Base-by-base conservation (phyloP, 2,113 vertebrate genomes). In the Dissostichus mawsoni region DNA sequence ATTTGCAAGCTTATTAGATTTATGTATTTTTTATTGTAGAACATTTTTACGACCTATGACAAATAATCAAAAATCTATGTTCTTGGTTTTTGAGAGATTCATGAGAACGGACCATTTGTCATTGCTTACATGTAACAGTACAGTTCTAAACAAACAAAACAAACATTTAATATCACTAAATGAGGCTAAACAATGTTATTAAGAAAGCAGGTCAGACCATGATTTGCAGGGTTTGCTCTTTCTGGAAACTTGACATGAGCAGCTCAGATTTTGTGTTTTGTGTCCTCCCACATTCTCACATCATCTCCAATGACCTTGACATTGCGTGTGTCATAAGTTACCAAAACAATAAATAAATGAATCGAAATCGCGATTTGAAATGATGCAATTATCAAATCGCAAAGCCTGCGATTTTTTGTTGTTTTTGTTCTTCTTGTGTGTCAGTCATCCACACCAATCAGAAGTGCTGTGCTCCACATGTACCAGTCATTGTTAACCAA, bases 321-420 rank as follows among this genome's bases (percentile, higher is more conserved):
- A 0, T 23, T 66, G 67, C 53, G 66, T 82, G 8, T 82, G 8
- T 79, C 50, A 61, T 33, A 53, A n/a, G 13, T 55, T n/a, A n/a
- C 53, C 48, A 62, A 61, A 72, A 58, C 33, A 25, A 23, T 25
- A 3, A 25, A 25, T 25, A 25, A 25, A 25, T 25, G 2, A 2
- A 25, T 25, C 2, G 2, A 25, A 25, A 25, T 25, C 25, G 2
- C 25, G 25, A 25, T 25, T 25, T 25, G 25, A 25, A 25, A 25
- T 25, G 25, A 25, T 25, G 25, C 25, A 25, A 25, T 25, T 25
- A 25, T 25, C 25, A 25, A 25, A 25, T 25, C 25, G 2, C 25
- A 25, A 25, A 25, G 25, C 25, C 25, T 25, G 25, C 25, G 25
- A 25, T 25, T 25, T 25, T 25, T 2, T 20, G 20, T 25, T 25